A percentile compares a stretch with the other conserved stretches of the same genome.
These are phyloP conservation scores for Sarotherodon lohbergeri DNA, from an alignment of 2,113 vertebrate genomes.

Conservation along the genomic window DNA sequence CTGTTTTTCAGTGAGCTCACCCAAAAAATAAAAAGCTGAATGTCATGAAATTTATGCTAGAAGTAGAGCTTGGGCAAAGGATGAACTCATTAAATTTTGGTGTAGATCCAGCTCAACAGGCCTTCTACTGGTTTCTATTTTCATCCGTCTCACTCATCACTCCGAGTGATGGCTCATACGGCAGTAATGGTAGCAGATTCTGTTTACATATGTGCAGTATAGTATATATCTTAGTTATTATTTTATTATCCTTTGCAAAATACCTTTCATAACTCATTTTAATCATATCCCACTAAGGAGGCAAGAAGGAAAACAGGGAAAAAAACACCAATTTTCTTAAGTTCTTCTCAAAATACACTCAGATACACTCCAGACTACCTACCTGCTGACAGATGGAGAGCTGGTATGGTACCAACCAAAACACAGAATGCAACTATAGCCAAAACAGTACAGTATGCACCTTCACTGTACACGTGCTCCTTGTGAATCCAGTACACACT, in stretches of 20 bases:
- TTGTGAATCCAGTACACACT: background rate
- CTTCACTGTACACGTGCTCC: slow-evolving; percentile 1
- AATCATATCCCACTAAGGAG: background rate
- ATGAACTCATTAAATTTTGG: background rate
- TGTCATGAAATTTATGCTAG: background rate
- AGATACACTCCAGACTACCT: slow-evolving; percentile 34
- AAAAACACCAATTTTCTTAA: background rate
- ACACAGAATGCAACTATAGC: slow-evolving; percentile 9
- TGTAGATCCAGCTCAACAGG: background rate
- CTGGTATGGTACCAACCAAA: slow-evolving; percentile 35
- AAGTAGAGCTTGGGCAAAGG: background rate
- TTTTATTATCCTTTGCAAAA: background rate
- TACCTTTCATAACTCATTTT: background rate
- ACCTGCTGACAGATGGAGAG: slow-evolving; percentile 36
- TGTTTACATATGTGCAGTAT: background rate
- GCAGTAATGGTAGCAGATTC: background rate
- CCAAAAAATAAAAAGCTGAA: background rate
- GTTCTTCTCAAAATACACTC: slow-evolving; percentile 12
- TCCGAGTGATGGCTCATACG: background rate
- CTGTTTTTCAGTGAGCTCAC: background rate
- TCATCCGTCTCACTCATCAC: background rate
- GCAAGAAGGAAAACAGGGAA: background rate
- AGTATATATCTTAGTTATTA: background rate
- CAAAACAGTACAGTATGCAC: slow-evolving; percentile 11
- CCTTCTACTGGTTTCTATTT: background rate